Evolutionary conservation across 2,888 invertebrate species (phyloP).

Genomic region (Drosophila nr. medialis): DNA sequence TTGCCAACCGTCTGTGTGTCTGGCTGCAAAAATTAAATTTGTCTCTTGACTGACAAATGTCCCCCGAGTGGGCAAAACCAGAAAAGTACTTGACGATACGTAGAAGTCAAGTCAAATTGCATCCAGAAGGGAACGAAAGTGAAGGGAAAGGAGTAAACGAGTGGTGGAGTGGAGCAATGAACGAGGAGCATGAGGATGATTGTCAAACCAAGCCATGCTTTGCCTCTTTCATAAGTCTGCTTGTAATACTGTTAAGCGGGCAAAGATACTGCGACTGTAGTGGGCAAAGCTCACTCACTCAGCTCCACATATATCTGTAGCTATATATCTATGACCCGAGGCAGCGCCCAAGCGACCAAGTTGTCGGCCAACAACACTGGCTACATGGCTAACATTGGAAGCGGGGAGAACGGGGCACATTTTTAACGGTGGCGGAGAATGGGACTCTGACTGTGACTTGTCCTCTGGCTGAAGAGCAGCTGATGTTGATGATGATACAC

Average conservation of each 20-base stretch:
- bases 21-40: conserved; percentile 80
- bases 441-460: conserved; percentile 39
- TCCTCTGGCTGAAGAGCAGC: conserved; percentile 74
- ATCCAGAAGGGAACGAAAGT: conserved; percentile 31
- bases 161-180: not conserved
- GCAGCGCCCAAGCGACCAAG: conserved; percentile 40
- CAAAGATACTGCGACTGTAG: conserved; percentile 80
- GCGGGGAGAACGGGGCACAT: not conserved
- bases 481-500: conserved; percentile 81
- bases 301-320: conserved; percentile 55
- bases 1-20: conserved; percentile 1
- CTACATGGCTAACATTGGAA: not conserved
- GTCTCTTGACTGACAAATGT: conserved; percentile 84
- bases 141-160: not conserved
- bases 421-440: conserved; percentile 47
- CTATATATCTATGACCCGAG: conserved; percentile 69
- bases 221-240: conserved; percentile 77
- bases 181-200: conserved; percentile 3
- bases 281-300: conserved; percentile 57
- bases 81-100: conserved; percentile 83
- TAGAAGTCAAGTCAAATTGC: conserved; percentile 83
- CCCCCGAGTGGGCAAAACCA: conserved; percentile 82
- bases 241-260: conserved; percentile 82
- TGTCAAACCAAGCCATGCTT: conserved; percentile 10
- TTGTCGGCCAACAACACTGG: conserved; percentile 16